Evolutionary conservation across 2,888 invertebrate genomes (phyloP).

Genomic region (Corbicula japonica): DNA sequence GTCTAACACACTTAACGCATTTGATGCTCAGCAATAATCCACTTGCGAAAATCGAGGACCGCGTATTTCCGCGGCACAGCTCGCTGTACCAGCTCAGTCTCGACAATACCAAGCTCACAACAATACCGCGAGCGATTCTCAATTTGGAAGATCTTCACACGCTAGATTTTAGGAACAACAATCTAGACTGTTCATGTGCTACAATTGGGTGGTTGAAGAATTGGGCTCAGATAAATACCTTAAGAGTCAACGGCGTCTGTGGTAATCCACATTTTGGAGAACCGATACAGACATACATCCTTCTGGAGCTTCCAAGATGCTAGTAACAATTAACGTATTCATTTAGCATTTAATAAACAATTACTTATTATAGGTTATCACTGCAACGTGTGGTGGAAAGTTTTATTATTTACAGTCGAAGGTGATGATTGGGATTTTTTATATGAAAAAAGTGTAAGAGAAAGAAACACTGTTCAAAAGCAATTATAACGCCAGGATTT

Average conservation of each 20-base stretch:
- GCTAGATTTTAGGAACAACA: constrained; percentile 13
- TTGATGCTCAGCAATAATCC: constrained; percentile 23
- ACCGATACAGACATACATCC: constrained; percentile 13
- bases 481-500: no score
- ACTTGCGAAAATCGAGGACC: background rate
- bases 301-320: background rate
- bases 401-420: no score
- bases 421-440: no score
- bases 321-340: background rate
- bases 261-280: constrained; percentile 4
- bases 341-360: no score
- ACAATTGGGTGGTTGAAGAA: constrained; percentile 19
- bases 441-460: no score
- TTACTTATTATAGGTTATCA: no score
- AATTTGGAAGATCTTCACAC: constrained; percentile 22
- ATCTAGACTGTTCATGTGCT: constrained; percentile 15
- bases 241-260: constrained; percentile 24
- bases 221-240: constrained; percentile 3
- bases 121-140: constrained; percentile 6
- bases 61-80: constrained; percentile 6
- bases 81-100: constrained; percentile 20
- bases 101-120: constrained; percentile 8
- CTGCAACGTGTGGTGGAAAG: no score
- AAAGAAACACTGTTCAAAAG: no score
- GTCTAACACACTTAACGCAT: constrained; percentile 17